These are phyloP conservation scores for Pecten maximus DNA, from an alignment of 2,888 invertebrate genomes.

Conservation along the genomic window DNA sequence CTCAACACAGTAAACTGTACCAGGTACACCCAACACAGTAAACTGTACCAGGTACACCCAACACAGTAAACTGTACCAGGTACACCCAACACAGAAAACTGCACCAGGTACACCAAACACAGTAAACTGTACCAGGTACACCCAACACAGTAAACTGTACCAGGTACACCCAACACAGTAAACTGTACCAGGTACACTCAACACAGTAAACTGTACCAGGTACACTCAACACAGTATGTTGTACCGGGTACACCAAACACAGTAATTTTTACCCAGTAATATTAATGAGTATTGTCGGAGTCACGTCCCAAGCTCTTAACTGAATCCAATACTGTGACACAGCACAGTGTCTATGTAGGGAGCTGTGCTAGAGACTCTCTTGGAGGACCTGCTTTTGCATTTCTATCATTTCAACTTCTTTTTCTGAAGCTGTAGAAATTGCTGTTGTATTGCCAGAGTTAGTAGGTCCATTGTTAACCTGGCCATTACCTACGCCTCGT, in stretches of 20 bases:
- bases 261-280: background rate
- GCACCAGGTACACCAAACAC: background rate
- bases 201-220: background rate
- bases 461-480: background rate
- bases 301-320: too few relatives aligned
- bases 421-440: background rate
- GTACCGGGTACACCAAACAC: background rate
- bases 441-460: background rate
- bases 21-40: background rate
- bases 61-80: background rate
- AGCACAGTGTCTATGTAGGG: background rate
- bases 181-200: background rate
- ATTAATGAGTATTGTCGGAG: background rate
- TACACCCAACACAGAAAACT: background rate
- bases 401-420: background rate
- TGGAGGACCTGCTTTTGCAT: background rate
- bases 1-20: background rate
- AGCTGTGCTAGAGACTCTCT: conserved; percentile 3
- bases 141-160: background rate
- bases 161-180: background rate
- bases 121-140: background rate
- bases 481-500: background rate
- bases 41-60: background rate
- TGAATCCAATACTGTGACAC: too few relatives aligned
- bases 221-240: background rate